A percentile compares a stretch with the other conserved stretches of the same genome.
Conservation (phyloP, 2,888 invertebrate species). For the Plagodis pulveraria region DNA sequence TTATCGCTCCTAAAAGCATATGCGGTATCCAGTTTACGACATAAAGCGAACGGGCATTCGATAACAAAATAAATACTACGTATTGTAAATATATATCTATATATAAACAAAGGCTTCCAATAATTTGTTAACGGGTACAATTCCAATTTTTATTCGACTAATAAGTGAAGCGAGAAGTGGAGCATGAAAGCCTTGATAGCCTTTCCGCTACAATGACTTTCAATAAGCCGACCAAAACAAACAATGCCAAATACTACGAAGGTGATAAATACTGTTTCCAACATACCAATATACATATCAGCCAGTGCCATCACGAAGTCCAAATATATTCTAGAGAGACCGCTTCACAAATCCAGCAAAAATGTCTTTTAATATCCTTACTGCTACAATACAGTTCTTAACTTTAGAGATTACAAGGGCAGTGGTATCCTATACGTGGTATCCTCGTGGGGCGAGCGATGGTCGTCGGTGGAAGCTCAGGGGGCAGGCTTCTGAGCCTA, state of each 20-base stretch:
- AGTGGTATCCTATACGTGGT: constrained; percentile 69
- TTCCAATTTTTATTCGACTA: constrained; percentile 29
- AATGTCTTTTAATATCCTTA: constrained; percentile 64
- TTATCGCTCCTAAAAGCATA: constrained; percentile 51
- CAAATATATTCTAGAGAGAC: constrained; percentile 50
- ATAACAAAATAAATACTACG: constrained; percentile 3
- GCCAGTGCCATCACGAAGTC: constrained; percentile 75
- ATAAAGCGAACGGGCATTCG: constrained; percentile 11
- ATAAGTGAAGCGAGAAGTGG: constrained; percentile 50
- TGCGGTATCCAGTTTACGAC: constrained; percentile 25
- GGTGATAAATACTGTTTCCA: constrained; percentile 36
- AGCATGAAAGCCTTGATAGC: constrained; percentile 67
- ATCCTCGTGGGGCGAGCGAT: constrained; percentile 70
- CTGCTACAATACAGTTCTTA: constrained; percentile 68
- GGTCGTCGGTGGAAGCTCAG: constrained; percentile 72
- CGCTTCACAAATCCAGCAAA: constrained; percentile 51
- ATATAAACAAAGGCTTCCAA: neutral
- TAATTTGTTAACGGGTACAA: constrained; percentile 15
- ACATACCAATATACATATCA: constrained; percentile 77
- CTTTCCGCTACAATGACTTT: constrained; percentile 56
- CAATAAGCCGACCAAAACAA: constrained; percentile 55
- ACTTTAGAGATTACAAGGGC: constrained; percentile 67
- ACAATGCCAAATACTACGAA: constrained; percentile 42
- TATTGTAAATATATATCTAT: neutral
- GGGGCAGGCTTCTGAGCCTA: constrained; percentile 76